Conservation (phyloP, 2,113 vertebrate species). For the Oxyura jamaicensis region DNA sequence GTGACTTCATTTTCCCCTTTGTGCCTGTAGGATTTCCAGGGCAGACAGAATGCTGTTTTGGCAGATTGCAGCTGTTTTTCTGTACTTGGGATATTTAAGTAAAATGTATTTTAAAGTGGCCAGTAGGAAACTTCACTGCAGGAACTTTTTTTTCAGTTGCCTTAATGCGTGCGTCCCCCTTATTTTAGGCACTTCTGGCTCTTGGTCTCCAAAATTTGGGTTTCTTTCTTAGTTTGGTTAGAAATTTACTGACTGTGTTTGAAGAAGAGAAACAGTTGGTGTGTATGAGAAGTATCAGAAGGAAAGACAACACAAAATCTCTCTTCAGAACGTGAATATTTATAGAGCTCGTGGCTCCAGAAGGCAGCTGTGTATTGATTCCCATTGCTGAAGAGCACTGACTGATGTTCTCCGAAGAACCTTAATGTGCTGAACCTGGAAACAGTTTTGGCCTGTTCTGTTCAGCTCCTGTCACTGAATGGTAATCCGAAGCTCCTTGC, state of each 20-base stretch:
- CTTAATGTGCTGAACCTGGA: neutral
- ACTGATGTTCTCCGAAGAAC: neutral
- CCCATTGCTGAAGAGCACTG: neutral
- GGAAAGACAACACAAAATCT: neutral
- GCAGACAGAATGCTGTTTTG: neutral
- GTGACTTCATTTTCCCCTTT: neutral
- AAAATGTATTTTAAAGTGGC: neutral
- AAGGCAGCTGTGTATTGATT: neutral
- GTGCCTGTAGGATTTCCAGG: neutral
- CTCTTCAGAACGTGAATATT: neutral
- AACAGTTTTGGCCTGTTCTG: neutral
- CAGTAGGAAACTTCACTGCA: neutral
- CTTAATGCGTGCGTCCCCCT: neutral
- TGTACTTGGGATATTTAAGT: neutral
- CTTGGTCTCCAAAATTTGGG: neutral
- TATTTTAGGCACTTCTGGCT: neutral
- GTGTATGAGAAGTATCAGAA: neutral
- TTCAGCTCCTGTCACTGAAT: too few relatives aligned
- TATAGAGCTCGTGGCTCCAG: neutral
- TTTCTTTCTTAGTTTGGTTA: neutral
- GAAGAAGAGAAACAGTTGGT: neutral
- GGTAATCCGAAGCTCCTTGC: neutral
- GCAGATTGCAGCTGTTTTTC: neutral
- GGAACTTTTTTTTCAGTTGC: neutral
- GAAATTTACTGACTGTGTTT: neutral